Evolutionary conservation across 1,140 invertebrate species (phyloP).

Genomic region (Rhagoletis zephyria): DNA sequence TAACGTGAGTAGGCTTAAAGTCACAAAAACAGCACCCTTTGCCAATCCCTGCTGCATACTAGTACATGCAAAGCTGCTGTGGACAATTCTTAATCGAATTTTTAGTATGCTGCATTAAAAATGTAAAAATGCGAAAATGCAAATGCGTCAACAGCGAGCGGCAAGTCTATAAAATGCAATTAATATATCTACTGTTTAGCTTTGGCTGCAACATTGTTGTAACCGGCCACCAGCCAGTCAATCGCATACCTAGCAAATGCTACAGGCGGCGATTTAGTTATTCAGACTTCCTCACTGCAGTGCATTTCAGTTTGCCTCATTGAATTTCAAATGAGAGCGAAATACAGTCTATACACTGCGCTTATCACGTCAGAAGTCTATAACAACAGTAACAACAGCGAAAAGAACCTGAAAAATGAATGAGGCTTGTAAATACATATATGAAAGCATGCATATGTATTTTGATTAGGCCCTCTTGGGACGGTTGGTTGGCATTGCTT

Average conservation of each 20-base stretch:
- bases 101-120: constrained; percentile 3
- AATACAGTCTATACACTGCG: background rate
- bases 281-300: background rate
- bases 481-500: background rate
- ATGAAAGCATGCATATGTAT: background rate
- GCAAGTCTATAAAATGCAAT: constrained; percentile 40
- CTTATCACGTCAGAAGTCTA: background rate
- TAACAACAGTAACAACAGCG: background rate
- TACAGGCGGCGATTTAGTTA: background rate
- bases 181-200: constrained; percentile 8
- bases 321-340: constrained; percentile 33
- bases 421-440: background rate
- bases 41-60: background rate
- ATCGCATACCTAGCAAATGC: background rate
- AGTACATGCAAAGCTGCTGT: background rate
- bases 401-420: background rate
- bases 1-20: too few relatives aligned
- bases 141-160: constrained; percentile 18
- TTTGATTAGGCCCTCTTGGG: background rate
- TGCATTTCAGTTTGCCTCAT: constrained; percentile 13
- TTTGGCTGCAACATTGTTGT: constrained; percentile 35
- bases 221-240: background rate
- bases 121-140: constrained; percentile 19
- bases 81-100: background rate
- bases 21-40: too few relatives aligned